Conservation (phyloP, 2,888 invertebrate species). For the Entomobrya multifasciata region DNA sequence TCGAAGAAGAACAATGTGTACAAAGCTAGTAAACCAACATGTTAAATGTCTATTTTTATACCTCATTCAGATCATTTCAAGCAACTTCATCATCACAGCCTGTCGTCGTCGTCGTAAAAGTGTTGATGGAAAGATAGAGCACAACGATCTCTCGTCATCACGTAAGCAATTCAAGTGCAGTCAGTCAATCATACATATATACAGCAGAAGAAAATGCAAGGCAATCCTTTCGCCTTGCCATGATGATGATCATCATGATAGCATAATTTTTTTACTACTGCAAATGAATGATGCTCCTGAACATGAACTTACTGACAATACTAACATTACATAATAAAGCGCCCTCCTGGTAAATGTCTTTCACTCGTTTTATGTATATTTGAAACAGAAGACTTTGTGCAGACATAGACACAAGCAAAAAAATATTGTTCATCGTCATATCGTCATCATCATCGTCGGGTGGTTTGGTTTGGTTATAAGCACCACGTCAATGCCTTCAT, state of each 20-base stretch:
- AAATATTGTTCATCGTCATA: not conserved
- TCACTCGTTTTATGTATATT: slow-evolving; percentile 36
- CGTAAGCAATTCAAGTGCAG: slow-evolving; percentile 15
- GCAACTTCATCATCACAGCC: slow-evolving; percentile 16
- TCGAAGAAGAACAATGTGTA: not conserved
- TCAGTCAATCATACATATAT: slow-evolving; percentile 22
- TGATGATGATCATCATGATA: slow-evolving; percentile 11
- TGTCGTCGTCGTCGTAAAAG: slow-evolving; percentile 18
- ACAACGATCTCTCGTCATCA: slow-evolving; percentile 25
- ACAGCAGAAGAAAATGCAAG: not conserved
- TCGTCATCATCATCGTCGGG: no score
- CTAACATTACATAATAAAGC: not conserved
- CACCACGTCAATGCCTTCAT: slow-evolving; percentile 39
- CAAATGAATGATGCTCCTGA: not conserved
- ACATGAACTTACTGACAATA: not conserved
- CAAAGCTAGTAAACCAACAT: not conserved
- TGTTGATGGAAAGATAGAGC: slow-evolving; percentile 52
- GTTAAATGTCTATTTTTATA: slow-evolving; percentile 14
- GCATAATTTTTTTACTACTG: slow-evolving; percentile 9
- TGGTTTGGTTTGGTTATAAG: slow-evolving; percentile 12
- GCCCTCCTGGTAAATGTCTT: slow-evolving; percentile 46
- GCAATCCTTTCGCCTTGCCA: slow-evolving; percentile 11
- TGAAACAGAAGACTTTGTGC: not conserved
- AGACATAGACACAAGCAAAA: slow-evolving; percentile 4
- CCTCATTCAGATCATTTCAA: not conserved